A percentile compares a stretch with the other conserved stretches of the same genome.
phyloP scores from a whole-genome alignment of 2,113 vertebrate species.

The Anolis carolinensis region DNA sequence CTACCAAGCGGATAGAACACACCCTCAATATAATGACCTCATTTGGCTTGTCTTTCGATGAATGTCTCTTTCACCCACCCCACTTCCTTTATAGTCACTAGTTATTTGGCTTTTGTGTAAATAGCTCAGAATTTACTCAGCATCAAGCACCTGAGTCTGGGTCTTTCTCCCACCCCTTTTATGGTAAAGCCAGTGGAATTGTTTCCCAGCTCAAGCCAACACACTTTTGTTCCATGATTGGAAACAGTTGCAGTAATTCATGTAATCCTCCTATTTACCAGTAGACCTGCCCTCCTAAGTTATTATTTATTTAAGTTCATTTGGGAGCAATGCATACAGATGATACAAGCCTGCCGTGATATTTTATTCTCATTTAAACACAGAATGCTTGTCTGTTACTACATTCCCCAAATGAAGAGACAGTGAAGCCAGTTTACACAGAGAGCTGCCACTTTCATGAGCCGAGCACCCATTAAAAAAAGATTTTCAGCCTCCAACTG shows the following conservation, averaged over 20 bases:
- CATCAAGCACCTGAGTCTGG: constrained; percentile 24
- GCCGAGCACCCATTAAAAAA: constrained; percentile 27
- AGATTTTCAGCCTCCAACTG: constrained; percentile 37
- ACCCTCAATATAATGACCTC: constrained; percentile 32
- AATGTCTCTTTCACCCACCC: constrained; percentile 22
- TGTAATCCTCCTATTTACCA: constrained; percentile 7
- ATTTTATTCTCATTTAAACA: neutral
- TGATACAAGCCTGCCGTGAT: neutral
- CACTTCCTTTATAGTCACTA: constrained; percentile 50
- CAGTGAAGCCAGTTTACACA: constrained; percentile 5
- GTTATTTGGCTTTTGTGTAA: constrained; percentile 40
- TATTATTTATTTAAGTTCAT: constrained; percentile 10
- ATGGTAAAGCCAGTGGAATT: constrained; percentile 38
- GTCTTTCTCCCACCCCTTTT: neutral
- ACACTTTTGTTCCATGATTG: neutral
- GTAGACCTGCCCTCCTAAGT: constrained; percentile 22
- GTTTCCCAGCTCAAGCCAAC: constrained; percentile 33
- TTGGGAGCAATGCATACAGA: constrained; percentile 12
- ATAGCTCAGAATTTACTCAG: constrained; percentile 26
- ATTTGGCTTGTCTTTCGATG: constrained; percentile 13
- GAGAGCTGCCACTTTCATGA: constrained; percentile 15
- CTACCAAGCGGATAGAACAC: constrained; percentile 31
- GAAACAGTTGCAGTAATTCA: neutral
- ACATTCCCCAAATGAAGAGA: constrained; percentile 46
- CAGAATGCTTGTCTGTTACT: constrained; percentile 35